These are phyloP conservation scores for Melangyna quadrimaculata DNA, from an alignment of 2,888 invertebrate genomes.

Conservation along the genomic window DNA sequence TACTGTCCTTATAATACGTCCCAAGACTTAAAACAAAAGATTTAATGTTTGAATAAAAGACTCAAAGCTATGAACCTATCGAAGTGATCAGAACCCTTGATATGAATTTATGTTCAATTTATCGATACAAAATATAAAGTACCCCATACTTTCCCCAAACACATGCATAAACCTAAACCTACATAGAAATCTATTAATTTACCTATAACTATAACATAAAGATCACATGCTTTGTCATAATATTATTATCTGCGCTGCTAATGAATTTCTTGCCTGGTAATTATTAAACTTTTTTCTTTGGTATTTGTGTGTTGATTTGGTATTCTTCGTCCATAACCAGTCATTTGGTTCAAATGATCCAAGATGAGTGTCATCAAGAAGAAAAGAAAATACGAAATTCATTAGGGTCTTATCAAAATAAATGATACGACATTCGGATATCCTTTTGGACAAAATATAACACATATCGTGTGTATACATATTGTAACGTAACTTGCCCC, in stretches of 20 bases:
- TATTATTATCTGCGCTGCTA: constrained; percentile 11
- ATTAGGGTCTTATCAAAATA: constrained; percentile 72
- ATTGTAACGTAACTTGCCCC: constrained; percentile 47
- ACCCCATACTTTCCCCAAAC: no score
- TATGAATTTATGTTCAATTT: background rate
- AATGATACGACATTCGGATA: constrained; percentile 71
- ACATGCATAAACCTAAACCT: background rate
- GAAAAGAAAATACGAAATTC: constrained; percentile 70
- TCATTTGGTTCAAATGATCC: constrained; percentile 40
- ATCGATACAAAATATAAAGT: no score
- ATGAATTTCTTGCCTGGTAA: constrained; percentile 59
- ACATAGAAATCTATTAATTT: no score
- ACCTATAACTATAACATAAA: background rate
- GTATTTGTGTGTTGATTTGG: constrained; percentile 16
- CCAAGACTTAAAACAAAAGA: no score
- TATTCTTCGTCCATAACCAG: constrained; percentile 34
- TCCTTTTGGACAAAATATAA: constrained; percentile 64
- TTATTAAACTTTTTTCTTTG: constrained; percentile 20
- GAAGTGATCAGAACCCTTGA: background rate
- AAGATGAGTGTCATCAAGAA: constrained; percentile 63
- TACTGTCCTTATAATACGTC: no score
- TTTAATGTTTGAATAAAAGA: no score
- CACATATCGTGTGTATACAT: constrained; percentile 31
- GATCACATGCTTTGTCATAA: constrained; percentile 46
- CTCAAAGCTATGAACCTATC: background rate